phyloP scores from a whole-genome alignment of 2,113 vertebrate species.

The Pseudolaguvia tuberculata region DNA sequence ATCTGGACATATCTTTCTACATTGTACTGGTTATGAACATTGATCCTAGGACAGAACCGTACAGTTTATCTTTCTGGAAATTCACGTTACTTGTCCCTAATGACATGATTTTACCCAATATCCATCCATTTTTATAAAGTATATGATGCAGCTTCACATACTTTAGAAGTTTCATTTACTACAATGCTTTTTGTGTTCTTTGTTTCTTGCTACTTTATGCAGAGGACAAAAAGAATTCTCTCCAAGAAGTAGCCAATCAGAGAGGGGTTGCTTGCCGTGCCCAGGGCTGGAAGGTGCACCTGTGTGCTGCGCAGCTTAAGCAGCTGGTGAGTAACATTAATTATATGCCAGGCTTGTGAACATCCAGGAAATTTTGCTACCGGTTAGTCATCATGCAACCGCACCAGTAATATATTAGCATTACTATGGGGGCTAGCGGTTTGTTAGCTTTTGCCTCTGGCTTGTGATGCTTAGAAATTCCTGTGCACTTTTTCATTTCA shows the following conservation, averaged over 20 bases:
- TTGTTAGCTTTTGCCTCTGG: no score
- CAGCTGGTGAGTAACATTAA: constrained; percentile 82
- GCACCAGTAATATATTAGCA: no score
- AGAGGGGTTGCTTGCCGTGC: constrained; percentile 93
- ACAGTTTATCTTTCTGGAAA: not conserved
- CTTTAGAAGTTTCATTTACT: not conserved
- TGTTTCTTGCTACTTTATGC: constrained; percentile 29
- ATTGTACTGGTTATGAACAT: not conserved
- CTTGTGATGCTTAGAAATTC: no score
- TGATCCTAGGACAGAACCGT: not conserved
- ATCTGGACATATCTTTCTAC: not conserved
- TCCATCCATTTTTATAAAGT: no score
- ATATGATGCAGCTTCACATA: not conserved
- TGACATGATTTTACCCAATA: no score
- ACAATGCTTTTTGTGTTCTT: not conserved
- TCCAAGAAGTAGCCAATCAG: constrained; percentile 96
- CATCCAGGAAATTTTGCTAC: no score
- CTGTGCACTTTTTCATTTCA: no score
- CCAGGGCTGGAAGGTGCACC: constrained; percentile 97
- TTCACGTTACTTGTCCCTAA: not conserved
- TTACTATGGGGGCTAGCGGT: no score
- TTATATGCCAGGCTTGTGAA: no score
- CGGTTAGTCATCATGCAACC: no score
- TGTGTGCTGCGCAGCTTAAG: constrained; percentile 91
- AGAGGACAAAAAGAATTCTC: constrained; percentile 95